Base-by-base conservation (phyloP, 2,113 vertebrate genomes). In the Patagioenas fasciata region DNA sequence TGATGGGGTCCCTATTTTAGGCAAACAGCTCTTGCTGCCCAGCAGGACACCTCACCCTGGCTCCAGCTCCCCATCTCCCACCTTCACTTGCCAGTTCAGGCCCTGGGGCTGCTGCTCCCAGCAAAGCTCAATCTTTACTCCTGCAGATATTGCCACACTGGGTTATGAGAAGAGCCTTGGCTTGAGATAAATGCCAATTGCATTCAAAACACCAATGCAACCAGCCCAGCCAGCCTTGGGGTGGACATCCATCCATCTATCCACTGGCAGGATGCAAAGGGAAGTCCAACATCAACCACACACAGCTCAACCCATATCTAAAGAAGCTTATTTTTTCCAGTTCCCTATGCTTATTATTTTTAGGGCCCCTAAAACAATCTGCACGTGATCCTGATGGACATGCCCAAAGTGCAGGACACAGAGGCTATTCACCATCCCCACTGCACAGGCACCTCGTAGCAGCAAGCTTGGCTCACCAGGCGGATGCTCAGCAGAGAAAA, bases 311-410 rank as follows among this genome's bases (percentile, higher is more conserved):
- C 20, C 34, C 40, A 4, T 47, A 15, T 28, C 31, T 48, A 34
- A 13, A 85, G 32, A n/a, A 51, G 26, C 29, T 82, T 2, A 5
- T n/a, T 65, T 73, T 74, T 60, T 13, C 42, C 48, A 25, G 21
- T 58, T 92, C 5, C 29, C 51, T 16, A 3, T 3, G 15, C 12
- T 56, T 24, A 44, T n/a, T 28, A 3, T 4, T 25, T 81, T 81
- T 62, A 23, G 82, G 40, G 11, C 29, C 12, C 8, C 42, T 31
- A 32, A 54, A 90, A 50, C 32, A 38, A 82, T 19, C 50, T 62
- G 10, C n/a, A 11, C 2, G 0, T 4, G 51, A 65, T 62, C 0
- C 0, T 21, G 56, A 15, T 5, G 4, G 10, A 31, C 5, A 2
- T 36, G 32, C 65, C 57, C 74, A 40, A 65, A 40, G 11, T 0